Evolutionary conservation across 1,140 invertebrate genomes (phyloP).

Genomic region (Probaryconus sp.): DNA sequence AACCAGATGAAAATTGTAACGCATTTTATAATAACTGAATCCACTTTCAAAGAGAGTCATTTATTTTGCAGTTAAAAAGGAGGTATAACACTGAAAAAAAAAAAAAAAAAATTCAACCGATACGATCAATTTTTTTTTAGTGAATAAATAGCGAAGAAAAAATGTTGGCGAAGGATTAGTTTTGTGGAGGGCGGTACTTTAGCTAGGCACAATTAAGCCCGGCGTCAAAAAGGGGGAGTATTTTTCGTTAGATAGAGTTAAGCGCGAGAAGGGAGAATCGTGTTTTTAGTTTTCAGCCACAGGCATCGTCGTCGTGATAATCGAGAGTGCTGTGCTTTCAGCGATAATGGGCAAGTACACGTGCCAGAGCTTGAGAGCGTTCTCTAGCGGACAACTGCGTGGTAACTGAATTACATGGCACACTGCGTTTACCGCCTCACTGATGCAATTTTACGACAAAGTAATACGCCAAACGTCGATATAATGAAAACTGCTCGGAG

Average conservation of each 20-base stretch:
- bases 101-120: no score
- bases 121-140: no score
- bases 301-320: constrained; percentile 73
- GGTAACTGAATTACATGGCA: constrained; percentile 76
- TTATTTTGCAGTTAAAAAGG: no score
- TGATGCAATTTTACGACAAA: constrained; percentile 69
- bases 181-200: constrained; percentile 15
- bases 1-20: no score
- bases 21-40: no score
- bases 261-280: constrained; percentile 46
- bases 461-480: constrained; percentile 66
- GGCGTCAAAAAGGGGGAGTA: constrained; percentile 22
- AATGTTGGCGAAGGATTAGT: constrained; percentile 45
- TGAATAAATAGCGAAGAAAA: constrained; percentile 39
- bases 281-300: constrained; percentile 73
- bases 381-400: constrained; percentile 72
- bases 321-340: constrained; percentile 77
- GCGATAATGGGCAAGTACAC: constrained; percentile 76
- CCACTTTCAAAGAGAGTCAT: no score
- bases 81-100: no score
- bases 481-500: constrained; percentile 58
- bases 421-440: constrained; percentile 73
- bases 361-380: constrained; percentile 69
- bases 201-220: constrained; percentile 40
- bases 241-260: constrained; percentile 57